A percentile compares a stretch with the other conserved stretches of the same genome.
Conservation (phyloP, 2,797 vertebrate species). For the Centropyge bicolor region DNA sequence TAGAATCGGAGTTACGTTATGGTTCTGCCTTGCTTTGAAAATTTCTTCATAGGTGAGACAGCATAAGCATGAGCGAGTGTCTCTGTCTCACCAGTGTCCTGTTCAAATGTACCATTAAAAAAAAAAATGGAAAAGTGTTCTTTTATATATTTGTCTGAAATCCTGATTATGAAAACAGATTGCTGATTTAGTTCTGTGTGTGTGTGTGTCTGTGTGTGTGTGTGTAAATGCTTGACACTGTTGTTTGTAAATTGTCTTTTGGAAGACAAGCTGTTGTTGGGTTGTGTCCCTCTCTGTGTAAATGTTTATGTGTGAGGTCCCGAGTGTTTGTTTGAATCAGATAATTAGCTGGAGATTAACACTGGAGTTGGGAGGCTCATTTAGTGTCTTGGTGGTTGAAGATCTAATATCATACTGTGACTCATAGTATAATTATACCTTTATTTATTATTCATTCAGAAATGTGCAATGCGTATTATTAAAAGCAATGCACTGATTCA, state of each 20-base stretch:
- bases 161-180: not conserved
- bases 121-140: not conserved
- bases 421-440: constrained; percentile 1
- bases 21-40: constrained; percentile 8
- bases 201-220: not conserved
- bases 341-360: constrained; percentile 44
- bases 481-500: not conserved
- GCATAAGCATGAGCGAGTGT: constrained; percentile 2
- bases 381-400: constrained; percentile 25
- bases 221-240: not conserved
- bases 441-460: constrained; percentile 19
- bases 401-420: constrained; percentile 11
- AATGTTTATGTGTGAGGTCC: constrained; percentile 27
- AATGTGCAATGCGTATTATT: constrained; percentile 6
- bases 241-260: constrained; percentile 1
- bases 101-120: not conserved
- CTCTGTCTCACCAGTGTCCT: not conserved
- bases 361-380: constrained; percentile 23
- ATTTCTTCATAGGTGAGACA: constrained; percentile 30
- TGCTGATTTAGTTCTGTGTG: not conserved
- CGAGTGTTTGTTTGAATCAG: constrained; percentile 43
- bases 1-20: not conserved
- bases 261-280: not conserved
- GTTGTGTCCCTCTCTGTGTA: not conserved
- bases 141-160: not conserved